Evolutionary conservation across 2,888 invertebrate genomes (phyloP), one percentile per base, ranked within the genome.

Genomic region (Caenorhabditis sp.): DNA sequence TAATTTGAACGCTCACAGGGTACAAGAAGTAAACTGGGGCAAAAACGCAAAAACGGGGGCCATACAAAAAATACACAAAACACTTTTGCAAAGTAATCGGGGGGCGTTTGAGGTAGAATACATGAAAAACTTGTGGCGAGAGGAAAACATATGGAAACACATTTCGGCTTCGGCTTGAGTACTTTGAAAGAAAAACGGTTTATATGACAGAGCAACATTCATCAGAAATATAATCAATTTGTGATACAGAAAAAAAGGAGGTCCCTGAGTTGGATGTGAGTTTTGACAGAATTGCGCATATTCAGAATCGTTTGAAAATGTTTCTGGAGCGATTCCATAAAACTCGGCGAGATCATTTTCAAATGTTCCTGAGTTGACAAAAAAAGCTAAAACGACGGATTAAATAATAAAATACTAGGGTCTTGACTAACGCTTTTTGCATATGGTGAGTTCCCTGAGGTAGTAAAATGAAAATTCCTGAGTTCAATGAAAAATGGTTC

Each of bases 381-480:
- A 69, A 77, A 77, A 77, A 77, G 76, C 76, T 76, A 76, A 28
- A 68, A 76, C 22, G 54, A 28, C 19, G 49, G 51, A 31, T 24
- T 26, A 22, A 22, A 56, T 47, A 70, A 70, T 70, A 77, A 69
- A 79, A 70, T 79, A 79, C 79, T 79, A 79, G 24, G 28, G 54
- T 70, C n/a, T 31, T 38, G 64, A 79, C 79, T 79, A 79, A 54
- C 28, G 8, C 12, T n/a, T 74, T 64, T 28, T 31, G 68, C 49
- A 66, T 66, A 64, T 79, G 80, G 81, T 82, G 70, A 56, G 81
- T 38, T 85, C 80, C 86, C 86, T 86, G 86, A 86, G 86, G 79
- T 81, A 80, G 73, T 14, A 54, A 47, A 47, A 80, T 68, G 74
- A 59, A 69, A 77, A 12, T 84, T 80, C 86, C 86, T 86, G 86